Evolutionary conservation across 2,888 invertebrate genomes (phyloP), one percentile per base, ranked within the genome.

Genomic region (Colostygia pectinataria): DNA sequence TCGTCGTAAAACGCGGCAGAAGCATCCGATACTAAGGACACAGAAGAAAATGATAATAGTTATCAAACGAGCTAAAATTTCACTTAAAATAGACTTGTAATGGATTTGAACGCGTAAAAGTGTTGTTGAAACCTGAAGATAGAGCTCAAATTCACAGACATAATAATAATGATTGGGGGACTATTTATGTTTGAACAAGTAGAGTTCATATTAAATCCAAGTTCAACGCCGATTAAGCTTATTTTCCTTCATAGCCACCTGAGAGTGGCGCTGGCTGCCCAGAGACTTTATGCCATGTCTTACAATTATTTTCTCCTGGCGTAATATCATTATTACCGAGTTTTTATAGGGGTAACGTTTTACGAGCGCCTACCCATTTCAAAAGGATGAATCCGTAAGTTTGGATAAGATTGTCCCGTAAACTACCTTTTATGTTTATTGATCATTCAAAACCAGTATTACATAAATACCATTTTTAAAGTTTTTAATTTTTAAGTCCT

Each of bases 271-370:
- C 10, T 44, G 33, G 25, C 10, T 13, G 53, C 57, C 53, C 13
- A 23, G 33, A 29, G 59, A 49, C 57, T 74, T 76, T 66, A 74
- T 63, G 66, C 68, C 66, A 61, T 72, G 72, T 75, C 69, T 67
- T 71, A 76, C 78, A 73, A 77, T 79, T 74, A 77, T 79, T 78
- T 71, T 68, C 74, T 73, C 71, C 65, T 69, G 57, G 66, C 66
- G 61, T 71, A 76, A 75, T 77, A 78, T 80, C 72, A 76, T 81
- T 77, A 78, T 74, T 70, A 73, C 76, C 56, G 63, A 62, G 50
- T 74, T 81, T 82, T 80, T 80, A 79, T 76, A 63, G 69, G 68
- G 75, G 72, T 72, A 65, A 65, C 66, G 66, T 71, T 80, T 82
- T 79, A 79, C 68, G 69, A 70, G 66, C 49, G 44, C 56, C 58